These are phyloP conservation scores for Papilio polytes DNA, from an alignment of 1,140 invertebrate genomes.

Conservation along the genomic window DNA sequence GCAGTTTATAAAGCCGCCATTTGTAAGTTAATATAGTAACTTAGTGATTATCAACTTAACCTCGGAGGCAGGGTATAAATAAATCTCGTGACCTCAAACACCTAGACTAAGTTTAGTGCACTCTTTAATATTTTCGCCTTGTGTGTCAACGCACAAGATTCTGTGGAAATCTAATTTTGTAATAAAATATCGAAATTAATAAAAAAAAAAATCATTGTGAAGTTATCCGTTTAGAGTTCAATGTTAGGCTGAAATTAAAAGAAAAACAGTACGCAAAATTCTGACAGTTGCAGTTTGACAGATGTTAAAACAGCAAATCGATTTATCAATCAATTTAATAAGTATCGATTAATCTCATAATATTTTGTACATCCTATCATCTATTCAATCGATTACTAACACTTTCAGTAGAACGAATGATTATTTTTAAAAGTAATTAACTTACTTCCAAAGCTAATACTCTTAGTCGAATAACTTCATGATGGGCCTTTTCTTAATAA, in stretches of 20 bases:
- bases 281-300: neutral
- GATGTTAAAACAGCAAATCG: neutral
- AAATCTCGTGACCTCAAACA: conserved; percentile 28
- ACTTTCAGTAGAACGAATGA: neutral
- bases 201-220: conserved; percentile 8
- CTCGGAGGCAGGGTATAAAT: conserved; percentile 27
- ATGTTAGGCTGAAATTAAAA: neutral
- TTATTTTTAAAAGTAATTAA: neutral
- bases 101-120: conserved; percentile 34
- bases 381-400: no score
- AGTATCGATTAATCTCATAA: neutral
- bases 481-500: neutral
- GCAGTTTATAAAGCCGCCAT: conserved; percentile 36
- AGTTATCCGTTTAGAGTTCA: neutral
- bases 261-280: no score
- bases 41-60: neutral
- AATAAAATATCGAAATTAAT: conserved; percentile 19
- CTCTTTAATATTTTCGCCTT: conserved; percentile 20
- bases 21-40: conserved; percentile 10
- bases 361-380: no score
- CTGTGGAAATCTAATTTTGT: conserved; percentile 7
- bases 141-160: conserved; percentile 6
- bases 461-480: conserved; percentile 10
- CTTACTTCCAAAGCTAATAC: neutral
- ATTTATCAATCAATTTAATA: neutral